Conservation (phyloP, 1,140 invertebrate species). For the Cepaea nemoralis region DNA sequence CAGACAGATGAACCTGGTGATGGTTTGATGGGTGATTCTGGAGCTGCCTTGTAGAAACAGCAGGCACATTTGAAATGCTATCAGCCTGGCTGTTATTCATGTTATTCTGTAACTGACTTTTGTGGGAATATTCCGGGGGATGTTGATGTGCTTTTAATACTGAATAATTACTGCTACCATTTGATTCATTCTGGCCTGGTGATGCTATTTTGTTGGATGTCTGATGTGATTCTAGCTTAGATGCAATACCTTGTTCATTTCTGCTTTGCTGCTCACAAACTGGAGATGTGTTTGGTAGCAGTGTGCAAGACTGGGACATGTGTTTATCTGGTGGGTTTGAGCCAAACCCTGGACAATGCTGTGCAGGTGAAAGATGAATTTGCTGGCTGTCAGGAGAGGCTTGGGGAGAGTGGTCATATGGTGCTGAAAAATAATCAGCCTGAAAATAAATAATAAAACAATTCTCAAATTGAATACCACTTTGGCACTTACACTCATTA, state of each 20-base stretch:
- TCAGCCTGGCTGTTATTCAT: neutral
- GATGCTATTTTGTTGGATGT: neutral
- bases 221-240: neutral
- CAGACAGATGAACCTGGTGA: neutral
- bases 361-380: neutral
- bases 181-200: neutral
- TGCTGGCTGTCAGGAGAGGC: conserved; percentile 34
- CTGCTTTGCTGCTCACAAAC: neutral
- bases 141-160: neutral
- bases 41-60: neutral
- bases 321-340: conserved; percentile 10
- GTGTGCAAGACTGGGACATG: conserved; percentile 26
- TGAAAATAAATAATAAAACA: conserved; percentile 11
- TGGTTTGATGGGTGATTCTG: neutral
- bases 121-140: neutral
- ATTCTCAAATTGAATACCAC: no score
- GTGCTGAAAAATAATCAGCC: conserved; percentile 32
- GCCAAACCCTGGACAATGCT: neutral
- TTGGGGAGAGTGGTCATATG: conserved; percentile 27
- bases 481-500: no score
- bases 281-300: neutral
- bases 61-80: neutral
- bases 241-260: neutral
- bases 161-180: neutral
- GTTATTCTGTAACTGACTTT: neutral